Evolutionary conservation across 2,888 invertebrate genomes (phyloP).

Genomic region (Syrphus vitripennis): DNA sequence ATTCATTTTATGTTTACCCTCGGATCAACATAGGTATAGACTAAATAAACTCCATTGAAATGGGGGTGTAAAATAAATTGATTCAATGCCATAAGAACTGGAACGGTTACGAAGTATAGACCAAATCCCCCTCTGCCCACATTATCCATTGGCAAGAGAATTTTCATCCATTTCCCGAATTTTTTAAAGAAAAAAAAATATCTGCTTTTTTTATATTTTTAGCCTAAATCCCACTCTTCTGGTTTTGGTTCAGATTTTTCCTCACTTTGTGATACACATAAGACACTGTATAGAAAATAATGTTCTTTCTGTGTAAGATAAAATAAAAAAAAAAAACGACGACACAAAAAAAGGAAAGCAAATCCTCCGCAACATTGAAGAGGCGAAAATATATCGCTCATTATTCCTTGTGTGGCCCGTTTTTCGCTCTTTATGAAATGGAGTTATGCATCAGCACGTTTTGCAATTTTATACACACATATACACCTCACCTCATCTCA

Average conservation of each 20-base stretch:
- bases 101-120: background rate
- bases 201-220: background rate
- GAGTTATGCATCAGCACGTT: slow-evolving; percentile 72
- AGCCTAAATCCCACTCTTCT: background rate
- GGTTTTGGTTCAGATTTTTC: slow-evolving; percentile 20
- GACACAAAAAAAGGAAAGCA: slow-evolving; percentile 13
- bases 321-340: background rate
- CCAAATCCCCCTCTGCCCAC: background rate
- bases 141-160: background rate
- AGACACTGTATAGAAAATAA: slow-evolving; percentile 6
- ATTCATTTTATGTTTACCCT: slow-evolving; percentile 13
- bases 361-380: slow-evolving; percentile 59
- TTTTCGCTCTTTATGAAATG: slow-evolving; percentile 63
- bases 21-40: background rate
- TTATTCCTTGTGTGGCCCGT: slow-evolving; percentile 60
- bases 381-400: slow-evolving; percentile 66
- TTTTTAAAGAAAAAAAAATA: background rate
- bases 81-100: slow-evolving; percentile 13
- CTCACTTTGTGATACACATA: slow-evolving; percentile 19
- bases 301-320: background rate
- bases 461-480: slow-evolving; percentile 59
- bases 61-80: slow-evolving; percentile 33
- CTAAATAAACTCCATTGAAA: background rate
- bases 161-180: slow-evolving; percentile 31
- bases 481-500: background rate